A percentile compares a stretch with the other conserved stretches of the same genome.
These are phyloP conservation scores for Onychorhynchus coronatus DNA, from an alignment of 2,113 vertebrate species.

Conservation along the genomic window DNA sequence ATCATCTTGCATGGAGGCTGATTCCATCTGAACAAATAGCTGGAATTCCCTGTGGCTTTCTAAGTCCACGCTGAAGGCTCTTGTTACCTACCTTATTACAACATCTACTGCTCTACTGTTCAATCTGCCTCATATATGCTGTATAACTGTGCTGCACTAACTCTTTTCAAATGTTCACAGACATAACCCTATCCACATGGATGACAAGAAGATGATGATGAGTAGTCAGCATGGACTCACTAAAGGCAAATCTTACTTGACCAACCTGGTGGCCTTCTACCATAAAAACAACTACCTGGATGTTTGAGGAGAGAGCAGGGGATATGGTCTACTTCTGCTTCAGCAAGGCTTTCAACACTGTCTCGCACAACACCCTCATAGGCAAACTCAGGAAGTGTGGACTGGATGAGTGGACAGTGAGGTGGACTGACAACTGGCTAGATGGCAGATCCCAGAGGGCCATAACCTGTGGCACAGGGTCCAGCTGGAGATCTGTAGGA, in stretches of 20 bases:
- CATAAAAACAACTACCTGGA: neutral
- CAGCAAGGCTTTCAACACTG: neutral
- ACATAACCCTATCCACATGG: neutral
- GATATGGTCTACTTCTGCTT: neutral
- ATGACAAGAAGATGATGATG: neutral
- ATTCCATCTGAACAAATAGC: neutral
- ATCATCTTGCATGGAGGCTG: neutral
- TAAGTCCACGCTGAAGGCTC: neutral
- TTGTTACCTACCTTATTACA: neutral
- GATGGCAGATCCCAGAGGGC: neutral
- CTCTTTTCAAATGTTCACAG: neutral
- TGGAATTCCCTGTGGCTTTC: neutral
- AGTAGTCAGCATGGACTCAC: neutral
- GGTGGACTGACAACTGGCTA: neutral
- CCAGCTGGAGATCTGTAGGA: neutral
- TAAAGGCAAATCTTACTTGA: neutral
- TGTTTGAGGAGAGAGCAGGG: neutral
- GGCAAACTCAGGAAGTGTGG: neutral
- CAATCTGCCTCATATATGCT: neutral
- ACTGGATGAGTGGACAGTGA: neutral
- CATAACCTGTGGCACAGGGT: neutral
- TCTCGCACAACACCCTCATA: neutral
- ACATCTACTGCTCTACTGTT: neutral
- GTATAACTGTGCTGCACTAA: neutral
- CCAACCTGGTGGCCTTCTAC: neutral